Evolutionary conservation across 2,888 invertebrate genomes (phyloP), one percentile per base, ranked within the genome.

Genomic region (Oscheius myriophilus): DNA sequence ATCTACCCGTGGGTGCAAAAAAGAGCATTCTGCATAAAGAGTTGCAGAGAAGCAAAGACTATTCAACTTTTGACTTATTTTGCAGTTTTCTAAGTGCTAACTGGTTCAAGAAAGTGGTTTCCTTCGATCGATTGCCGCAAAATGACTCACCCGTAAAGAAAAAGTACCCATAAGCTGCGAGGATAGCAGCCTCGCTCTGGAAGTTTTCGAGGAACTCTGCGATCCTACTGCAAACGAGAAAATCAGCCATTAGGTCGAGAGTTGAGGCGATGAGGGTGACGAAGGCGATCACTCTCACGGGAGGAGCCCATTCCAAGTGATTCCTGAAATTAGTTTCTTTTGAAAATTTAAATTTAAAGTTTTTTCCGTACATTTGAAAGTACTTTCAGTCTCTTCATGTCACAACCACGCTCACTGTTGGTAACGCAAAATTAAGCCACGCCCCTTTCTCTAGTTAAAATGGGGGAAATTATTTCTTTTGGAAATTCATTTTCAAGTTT

Each of bases 231-330:
- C 86, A 86, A 11, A 86, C 77, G 7, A 86, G 71, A 54, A 87
- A 75, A 71, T 86, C 86, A 2, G 86, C 86, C 65, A 86, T 72
- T 43, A 86, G 69, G 71, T 86, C 86, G 26, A 87, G 72, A 6
- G 85, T 87, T 1, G 84, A 77, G 0, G 83, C 82, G 41, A 87
- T 66, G 12, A 86, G 76, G 65, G 86, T 85, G n/a, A 87, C 79
- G 2, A 82, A 71, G 12, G 86, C 85, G 25, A 86, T 79, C 3
- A 86, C 72, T 12, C 84, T 71, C 7, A 83, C 72, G 23, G 86
- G 86, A 18, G 86, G 86, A 18, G 85, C 85, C 84, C 84, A 82
- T 77, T 86, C 86, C 41, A 85, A 49, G 4, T 76, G 69, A 49
- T 85, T 85, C 42, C 85, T 85, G 70, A 39, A 81, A 68, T 45